phyloP scores from a whole-genome alignment of 2,888 invertebrate genomes.

The Cerceris rybyensis region DNA sequence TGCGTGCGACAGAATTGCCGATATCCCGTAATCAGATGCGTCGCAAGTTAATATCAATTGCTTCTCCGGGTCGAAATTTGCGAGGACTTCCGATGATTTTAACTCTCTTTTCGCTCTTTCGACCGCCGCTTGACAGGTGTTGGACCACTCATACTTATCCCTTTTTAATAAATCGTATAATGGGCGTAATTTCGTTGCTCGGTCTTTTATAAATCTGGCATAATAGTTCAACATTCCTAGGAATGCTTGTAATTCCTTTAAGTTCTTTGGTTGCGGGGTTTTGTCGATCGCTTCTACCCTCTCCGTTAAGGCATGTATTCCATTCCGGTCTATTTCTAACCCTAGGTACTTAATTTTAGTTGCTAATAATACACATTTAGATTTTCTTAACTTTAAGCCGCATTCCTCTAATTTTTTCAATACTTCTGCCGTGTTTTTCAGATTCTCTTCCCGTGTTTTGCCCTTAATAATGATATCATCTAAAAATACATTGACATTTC shows the following conservation, averaged over 20 bases:
- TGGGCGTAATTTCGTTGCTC: constrained; percentile 8
- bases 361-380: background rate
- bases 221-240: constrained; percentile 10
- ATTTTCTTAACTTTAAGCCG: constrained; percentile 2
- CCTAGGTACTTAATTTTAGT: constrained; percentile 58
- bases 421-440: background rate
- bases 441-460: background rate
- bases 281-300: constrained; percentile 5
- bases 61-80: constrained; percentile 44
- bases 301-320: constrained; percentile 18
- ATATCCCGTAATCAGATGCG: constrained; percentile 48
- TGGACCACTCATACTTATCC: constrained; percentile 33
- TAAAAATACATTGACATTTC: background rate
- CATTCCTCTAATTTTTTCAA: constrained; percentile 6
- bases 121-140: constrained; percentile 43
- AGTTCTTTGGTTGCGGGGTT: constrained; percentile 5
- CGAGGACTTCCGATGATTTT: constrained; percentile 33
- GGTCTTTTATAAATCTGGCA: constrained; percentile 14
- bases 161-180: constrained; percentile 37
- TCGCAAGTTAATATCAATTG: constrained; percentile 47
- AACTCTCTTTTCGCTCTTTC: constrained; percentile 49
- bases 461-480: constrained; percentile 1
- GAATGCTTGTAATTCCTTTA: constrained; percentile 7
- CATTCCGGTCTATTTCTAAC: constrained; percentile 52
- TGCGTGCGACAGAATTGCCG: constrained; percentile 45